phyloP scores from a whole-genome alignment of 2,888 invertebrate genomes.

The Galeruca laticollis region DNA sequence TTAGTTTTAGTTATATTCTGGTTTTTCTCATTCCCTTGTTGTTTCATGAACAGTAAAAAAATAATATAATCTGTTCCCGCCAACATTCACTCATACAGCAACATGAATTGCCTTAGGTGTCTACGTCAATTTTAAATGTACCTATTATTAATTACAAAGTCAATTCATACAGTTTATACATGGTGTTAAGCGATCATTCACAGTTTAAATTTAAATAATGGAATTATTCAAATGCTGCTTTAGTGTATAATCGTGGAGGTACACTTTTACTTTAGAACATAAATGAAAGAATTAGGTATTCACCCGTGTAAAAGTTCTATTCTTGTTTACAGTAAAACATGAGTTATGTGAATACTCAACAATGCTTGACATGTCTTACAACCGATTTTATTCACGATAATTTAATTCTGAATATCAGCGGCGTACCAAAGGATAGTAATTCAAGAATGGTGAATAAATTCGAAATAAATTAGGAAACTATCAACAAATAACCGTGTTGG shows the following conservation, averaged over 20 bases:
- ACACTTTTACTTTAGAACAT: neutral
- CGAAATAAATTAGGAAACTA: no score
- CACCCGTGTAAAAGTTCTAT: constrained; percentile 14
- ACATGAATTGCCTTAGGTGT: neutral
- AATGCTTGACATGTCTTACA: constrained; percentile 14
- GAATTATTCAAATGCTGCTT: constrained; percentile 14
- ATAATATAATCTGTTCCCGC: neutral
- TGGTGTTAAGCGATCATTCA: neutral
- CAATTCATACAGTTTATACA: constrained; percentile 1
- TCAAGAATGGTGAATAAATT: no score
- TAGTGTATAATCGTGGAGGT: constrained; percentile 2
- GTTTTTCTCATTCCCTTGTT: no score
- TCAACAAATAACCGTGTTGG: no score
- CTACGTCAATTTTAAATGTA: neutral
- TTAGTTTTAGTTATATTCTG: no score
- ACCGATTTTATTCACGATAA: constrained; percentile 8
- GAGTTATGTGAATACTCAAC: constrained; percentile 11
- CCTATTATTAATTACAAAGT: constrained; percentile 1
- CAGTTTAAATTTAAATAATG: constrained; percentile 2
- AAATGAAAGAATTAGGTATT: constrained; percentile 13
- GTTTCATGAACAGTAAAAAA: neutral
- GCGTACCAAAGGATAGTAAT: neutral
- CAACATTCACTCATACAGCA: neutral
- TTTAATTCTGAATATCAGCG: constrained; percentile 10
- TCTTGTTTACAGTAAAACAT: constrained; percentile 17